Evolutionary conservation across 1,140 invertebrate genomes (phyloP).

Genomic region (Polyergus mexicanus): DNA sequence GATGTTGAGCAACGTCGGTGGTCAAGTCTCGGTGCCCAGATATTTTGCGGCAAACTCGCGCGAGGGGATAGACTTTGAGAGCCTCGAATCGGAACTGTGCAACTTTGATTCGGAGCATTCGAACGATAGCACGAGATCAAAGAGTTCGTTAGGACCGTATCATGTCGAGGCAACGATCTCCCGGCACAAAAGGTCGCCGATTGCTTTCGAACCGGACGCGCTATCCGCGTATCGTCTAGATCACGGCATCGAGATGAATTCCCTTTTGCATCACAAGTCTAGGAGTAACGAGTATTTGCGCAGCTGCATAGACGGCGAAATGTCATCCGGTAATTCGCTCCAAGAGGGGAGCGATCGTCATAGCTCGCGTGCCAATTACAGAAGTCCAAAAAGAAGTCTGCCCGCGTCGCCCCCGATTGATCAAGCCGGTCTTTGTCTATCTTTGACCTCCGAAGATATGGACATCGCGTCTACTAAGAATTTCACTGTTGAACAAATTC

Average conservation of each 20-base stretch:
- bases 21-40: slow-evolving; percentile 70
- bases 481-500: slow-evolving; percentile 71
- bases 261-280: slow-evolving; percentile 70
- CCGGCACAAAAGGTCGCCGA: slow-evolving; percentile 66
- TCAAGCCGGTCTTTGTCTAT: slow-evolving; percentile 30
- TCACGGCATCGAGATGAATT: slow-evolving; percentile 57
- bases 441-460: slow-evolving; percentile 58
- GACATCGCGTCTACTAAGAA: slow-evolving; percentile 43
- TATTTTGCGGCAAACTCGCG: slow-evolving; percentile 83
- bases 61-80: slow-evolving; percentile 85
- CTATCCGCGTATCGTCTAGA: slow-evolving; percentile 38
- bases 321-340: slow-evolving; percentile 21
- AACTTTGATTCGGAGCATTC: slow-evolving; percentile 82
- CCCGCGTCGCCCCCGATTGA: slow-evolving; percentile 61
- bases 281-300: slow-evolving; percentile 78
- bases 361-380: slow-evolving; percentile 67
- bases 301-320: slow-evolving; percentile 66
- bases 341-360: slow-evolving; percentile 60
- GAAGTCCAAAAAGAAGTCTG: slow-evolving; percentile 64
- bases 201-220: slow-evolving; percentile 65
- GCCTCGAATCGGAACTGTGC: slow-evolving; percentile 81
- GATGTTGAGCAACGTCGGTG: background rate
- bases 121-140: slow-evolving; percentile 80
- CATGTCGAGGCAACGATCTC: slow-evolving; percentile 64
- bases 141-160: slow-evolving; percentile 77